Percentiles rank a stretch among this genome's conserved stretches.
Conservation (phyloP, 2,888 invertebrate species). For the Coelinius sp. region DNA sequence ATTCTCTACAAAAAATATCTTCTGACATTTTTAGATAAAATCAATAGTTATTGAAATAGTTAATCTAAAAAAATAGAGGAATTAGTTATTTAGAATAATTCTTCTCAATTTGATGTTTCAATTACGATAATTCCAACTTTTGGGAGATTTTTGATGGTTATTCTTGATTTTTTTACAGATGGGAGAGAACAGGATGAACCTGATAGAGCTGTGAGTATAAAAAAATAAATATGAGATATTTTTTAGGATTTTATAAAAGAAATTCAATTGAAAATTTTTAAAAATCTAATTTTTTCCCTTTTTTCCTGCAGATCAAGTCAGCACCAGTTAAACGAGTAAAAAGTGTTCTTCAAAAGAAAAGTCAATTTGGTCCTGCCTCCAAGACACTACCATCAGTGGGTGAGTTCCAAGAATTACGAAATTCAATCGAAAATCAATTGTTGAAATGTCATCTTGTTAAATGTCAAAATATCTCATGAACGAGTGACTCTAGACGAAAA, state of each 20-base stretch:
- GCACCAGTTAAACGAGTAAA: conserved; percentile 63
- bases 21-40: no score
- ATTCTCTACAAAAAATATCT: no score
- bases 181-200: conserved; percentile 67
- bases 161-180: conserved; percentile 59
- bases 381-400: conserved; percentile 60
- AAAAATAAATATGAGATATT: conserved; percentile 39
- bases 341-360: conserved; percentile 62
- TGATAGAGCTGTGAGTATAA: conserved; percentile 67
- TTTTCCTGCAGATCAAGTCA: conserved; percentile 61
- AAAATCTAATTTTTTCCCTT: not conserved
- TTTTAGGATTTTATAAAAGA: no score
- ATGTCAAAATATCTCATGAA: no score
- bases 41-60: no score
- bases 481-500: no score
- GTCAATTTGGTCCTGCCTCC: conserved; percentile 65
- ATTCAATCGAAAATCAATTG: not conserved
- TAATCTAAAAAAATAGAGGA: no score
- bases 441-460: no score
- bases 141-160: conserved; percentile 16
- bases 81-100: no score
- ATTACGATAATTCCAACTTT: no score
- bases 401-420: conserved; percentile 42
- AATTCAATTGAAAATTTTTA: no score
- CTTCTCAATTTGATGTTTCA: no score